Conservation (phyloP, 2,113 vertebrate species). For the Vombatus ursinus region DNA sequence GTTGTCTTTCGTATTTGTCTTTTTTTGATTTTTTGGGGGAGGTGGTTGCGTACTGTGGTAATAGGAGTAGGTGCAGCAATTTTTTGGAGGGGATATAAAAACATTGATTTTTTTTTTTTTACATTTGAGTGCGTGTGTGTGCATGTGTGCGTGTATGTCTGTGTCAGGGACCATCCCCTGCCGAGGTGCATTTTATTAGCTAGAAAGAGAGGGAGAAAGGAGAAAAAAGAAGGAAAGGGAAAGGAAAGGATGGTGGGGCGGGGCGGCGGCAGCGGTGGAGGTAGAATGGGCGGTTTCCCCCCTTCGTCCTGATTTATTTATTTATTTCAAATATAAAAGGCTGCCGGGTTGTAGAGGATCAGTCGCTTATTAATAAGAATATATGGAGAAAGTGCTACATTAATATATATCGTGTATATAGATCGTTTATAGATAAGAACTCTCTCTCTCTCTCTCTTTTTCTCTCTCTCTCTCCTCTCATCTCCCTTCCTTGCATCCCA, state of each 20-base stretch:
- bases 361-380: slow-evolving; percentile 72
- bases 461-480: background rate
- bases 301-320: slow-evolving; percentile 75
- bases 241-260: slow-evolving; percentile 71
- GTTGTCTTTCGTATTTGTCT: slow-evolving; percentile 58
- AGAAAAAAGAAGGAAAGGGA: slow-evolving; percentile 68
- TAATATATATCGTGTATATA: slow-evolving; percentile 77
- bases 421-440: slow-evolving; percentile 71
- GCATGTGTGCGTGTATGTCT: slow-evolving; percentile 43
- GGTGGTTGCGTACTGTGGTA: background rate
- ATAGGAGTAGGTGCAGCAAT: slow-evolving; percentile 76
- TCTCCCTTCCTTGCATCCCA: slow-evolving; percentile 47
- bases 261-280: slow-evolving; percentile 72
- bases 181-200: slow-evolving; percentile 56
- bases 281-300: slow-evolving; percentile 73
- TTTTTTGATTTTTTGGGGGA: slow-evolving; percentile 49
- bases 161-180: slow-evolving; percentile 40
- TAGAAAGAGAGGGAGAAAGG: slow-evolving; percentile 68
- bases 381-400: slow-evolving; percentile 71
- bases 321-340: slow-evolving; percentile 72
- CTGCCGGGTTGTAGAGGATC: slow-evolving; percentile 66
- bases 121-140: background rate
- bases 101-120: slow-evolving; percentile 65
- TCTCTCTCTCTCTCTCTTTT: slow-evolving; percentile 44
- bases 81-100: slow-evolving; percentile 52